phyloP scores from a whole-genome alignment of 2,888 invertebrate species.

The Leptopilina syphax region DNA sequence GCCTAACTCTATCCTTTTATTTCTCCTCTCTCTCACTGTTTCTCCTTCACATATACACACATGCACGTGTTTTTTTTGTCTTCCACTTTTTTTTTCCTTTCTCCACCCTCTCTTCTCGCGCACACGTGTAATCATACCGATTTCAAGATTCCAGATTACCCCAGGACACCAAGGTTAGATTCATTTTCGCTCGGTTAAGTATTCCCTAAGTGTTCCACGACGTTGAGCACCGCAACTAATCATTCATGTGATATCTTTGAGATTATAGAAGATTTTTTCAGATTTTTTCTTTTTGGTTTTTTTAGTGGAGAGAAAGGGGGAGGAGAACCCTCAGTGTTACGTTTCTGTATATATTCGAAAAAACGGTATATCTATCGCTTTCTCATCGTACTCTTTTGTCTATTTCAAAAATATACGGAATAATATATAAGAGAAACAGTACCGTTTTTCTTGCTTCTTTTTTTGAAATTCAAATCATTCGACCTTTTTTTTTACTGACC shows the following conservation, averaged over 20 bases:
- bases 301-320: too few relatives aligned
- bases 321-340: slow-evolving; percentile 55
- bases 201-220: slow-evolving; percentile 58
- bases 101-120: slow-evolving; percentile 50
- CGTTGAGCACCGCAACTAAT: slow-evolving; percentile 58
- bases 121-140: slow-evolving; percentile 67
- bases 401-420: neutral
- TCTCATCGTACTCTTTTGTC: slow-evolving; percentile 44
- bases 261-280: slow-evolving; percentile 55
- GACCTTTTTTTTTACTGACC: neutral
- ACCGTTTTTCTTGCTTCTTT: neutral
- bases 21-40: slow-evolving; percentile 45
- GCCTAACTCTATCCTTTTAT: slow-evolving; percentile 52
- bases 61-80: slow-evolving; percentile 37
- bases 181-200: slow-evolving; percentile 62
- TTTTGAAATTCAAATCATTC: slow-evolving; percentile 18
- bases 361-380: slow-evolving; percentile 47
- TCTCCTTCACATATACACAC: slow-evolving; percentile 33
- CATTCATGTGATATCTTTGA: slow-evolving; percentile 57
- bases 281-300: slow-evolving; percentile 4
- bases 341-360: slow-evolving; percentile 43
- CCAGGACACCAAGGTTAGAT: slow-evolving; percentile 54
- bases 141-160: slow-evolving; percentile 64
- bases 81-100: slow-evolving; percentile 28
- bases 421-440: neutral